A percentile compares a stretch with the other conserved stretches of the same genome.
These are phyloP conservation scores for Piprites chloris DNA, from an alignment of 2,113 vertebrate genomes.

Conservation along the genomic window DNA sequence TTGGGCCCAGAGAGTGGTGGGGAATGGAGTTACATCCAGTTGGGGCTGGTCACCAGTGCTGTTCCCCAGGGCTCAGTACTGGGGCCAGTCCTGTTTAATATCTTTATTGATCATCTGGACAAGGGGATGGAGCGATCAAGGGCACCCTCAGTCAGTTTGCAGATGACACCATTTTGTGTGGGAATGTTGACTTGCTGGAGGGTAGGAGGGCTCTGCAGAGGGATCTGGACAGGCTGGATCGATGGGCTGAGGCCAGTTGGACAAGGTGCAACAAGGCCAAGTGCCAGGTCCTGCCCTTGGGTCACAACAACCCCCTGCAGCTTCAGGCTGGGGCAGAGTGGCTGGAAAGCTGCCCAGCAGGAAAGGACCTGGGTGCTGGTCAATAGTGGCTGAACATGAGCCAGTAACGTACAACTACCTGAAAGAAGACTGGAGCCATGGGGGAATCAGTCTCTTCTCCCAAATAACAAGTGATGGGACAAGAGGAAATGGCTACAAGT, in stretches of 20 bases:
- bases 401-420: neutral
- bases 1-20: neutral
- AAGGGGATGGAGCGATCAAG: fast-evolving
- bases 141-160: neutral
- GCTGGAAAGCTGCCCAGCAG: neutral
- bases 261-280: neutral
- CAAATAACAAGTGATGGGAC: neutral
- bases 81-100: neutral
- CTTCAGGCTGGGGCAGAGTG: neutral
- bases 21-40: neutral
- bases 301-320: neutral
- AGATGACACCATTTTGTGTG: neutral
- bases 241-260: neutral
- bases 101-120: neutral
- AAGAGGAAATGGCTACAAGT: neutral
- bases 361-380: neutral
- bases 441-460: neutral
- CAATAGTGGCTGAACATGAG: neutral
- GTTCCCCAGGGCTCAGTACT: neutral
- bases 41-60: neutral
- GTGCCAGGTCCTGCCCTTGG: neutral
- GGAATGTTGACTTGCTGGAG: neutral
- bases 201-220: neutral
- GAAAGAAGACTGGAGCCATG: neutral
- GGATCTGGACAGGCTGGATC: neutral